Evolutionary conservation across 2,113 vertebrate genomes (phyloP).

Genomic region (Hylia prasina): DNA sequence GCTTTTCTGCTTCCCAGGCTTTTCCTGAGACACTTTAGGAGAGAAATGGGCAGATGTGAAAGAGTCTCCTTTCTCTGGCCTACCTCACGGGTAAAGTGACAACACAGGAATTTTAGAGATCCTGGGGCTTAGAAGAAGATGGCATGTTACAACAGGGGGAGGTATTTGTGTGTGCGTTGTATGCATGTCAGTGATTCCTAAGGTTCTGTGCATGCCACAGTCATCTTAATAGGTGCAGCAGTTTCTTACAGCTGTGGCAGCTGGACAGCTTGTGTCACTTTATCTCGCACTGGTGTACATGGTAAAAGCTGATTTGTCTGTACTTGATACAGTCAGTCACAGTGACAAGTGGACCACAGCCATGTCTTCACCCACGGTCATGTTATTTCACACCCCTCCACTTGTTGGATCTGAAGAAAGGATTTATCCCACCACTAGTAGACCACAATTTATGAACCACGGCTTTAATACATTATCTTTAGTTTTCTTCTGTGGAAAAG

Average conservation of each 20-base stretch:
- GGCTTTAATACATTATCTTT: background rate
- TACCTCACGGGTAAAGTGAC: background rate
- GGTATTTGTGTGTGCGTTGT: background rate
- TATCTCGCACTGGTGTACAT: too few relatives aligned
- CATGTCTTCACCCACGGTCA: background rate
- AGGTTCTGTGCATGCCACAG: fast-evolving
- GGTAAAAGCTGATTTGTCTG: background rate
- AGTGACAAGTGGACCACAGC: background rate
- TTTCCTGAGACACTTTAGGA: background rate
- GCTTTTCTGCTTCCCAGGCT: background rate
- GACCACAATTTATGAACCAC: background rate
- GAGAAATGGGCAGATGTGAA: background rate
- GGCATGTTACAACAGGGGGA: fast-evolving
- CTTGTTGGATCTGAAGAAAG: background rate
- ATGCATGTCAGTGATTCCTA: background rate
- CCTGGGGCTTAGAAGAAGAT: background rate
- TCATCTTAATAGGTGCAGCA: background rate
- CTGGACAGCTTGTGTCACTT: background rate
- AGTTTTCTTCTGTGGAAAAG: background rate
- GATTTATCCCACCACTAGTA: background rate
- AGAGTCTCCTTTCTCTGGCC: background rate
- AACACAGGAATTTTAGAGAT: background rate
- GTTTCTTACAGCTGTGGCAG: background rate
- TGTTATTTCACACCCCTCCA: background rate
- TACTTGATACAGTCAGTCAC: background rate